A percentile compares a stretch with the other conserved stretches of the same genome.
Conservation (phyloP, 2,113 vertebrate genomes). For the Callipepla squamata region DNA sequence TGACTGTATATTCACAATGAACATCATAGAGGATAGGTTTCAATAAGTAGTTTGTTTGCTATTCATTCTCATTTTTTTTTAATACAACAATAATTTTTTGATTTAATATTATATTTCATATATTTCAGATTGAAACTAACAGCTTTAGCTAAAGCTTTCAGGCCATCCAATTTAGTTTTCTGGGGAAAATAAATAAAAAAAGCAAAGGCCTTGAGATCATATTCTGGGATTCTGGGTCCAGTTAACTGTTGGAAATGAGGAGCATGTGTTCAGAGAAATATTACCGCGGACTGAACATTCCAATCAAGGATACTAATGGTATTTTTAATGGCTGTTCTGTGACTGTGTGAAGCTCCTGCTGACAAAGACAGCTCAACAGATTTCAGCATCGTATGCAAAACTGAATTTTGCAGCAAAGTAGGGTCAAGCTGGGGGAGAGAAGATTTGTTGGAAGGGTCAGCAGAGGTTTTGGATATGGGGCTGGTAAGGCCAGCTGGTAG, state of each 20-base stretch:
- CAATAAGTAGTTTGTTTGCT: background rate
- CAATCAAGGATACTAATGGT: background rate
- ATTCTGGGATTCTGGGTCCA: background rate
- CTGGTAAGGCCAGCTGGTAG: background rate
- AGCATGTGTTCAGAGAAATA: background rate
- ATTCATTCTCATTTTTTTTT: background rate
- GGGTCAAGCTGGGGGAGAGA: rapidly evolving
- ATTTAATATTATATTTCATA: background rate
- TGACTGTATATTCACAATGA: background rate
- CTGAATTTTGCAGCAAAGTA: background rate
- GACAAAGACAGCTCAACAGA: background rate
- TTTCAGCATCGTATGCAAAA: background rate
- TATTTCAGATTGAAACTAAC: background rate
- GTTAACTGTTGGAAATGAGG: background rate
- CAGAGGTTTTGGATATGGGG: background rate
- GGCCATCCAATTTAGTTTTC: background rate
- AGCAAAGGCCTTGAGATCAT: background rate
- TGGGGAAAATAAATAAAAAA: background rate
- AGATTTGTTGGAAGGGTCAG: background rate
- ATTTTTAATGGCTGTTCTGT: background rate
- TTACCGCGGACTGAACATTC: background rate
- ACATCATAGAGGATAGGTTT: background rate
- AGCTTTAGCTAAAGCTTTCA: background rate
- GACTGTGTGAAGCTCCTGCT: background rate
- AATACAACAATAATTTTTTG: background rate